These are phyloP conservation scores for Silurus aristotelis DNA, from an alignment of 2,797 vertebrate species.

Conservation along the genomic window DNA sequence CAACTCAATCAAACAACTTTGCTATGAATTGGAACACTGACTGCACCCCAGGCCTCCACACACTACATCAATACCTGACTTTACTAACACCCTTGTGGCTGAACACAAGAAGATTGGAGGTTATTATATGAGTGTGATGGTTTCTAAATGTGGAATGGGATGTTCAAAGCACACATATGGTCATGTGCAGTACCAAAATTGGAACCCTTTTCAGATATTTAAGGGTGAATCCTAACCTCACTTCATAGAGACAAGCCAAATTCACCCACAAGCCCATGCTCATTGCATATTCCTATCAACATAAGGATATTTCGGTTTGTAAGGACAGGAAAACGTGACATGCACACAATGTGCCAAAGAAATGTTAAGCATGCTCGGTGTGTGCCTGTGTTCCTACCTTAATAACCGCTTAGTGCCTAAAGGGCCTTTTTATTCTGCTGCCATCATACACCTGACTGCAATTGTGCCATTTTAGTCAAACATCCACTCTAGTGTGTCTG, in stretches of 20 bases:
- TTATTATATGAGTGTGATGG: too few relatives aligned
- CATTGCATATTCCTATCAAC: not conserved
- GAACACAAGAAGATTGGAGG: too few relatives aligned
- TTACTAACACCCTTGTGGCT: too few relatives aligned
- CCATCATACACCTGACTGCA: slow-evolving; percentile 7
- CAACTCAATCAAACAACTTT: too few relatives aligned
- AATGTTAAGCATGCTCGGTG: not conserved
- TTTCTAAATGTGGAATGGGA: too few relatives aligned
- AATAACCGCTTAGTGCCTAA: slow-evolving; percentile 14
- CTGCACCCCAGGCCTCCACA: too few relatives aligned
- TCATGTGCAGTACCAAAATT: too few relatives aligned
- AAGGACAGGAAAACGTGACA: not conserved
- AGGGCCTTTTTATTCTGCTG: slow-evolving; percentile 1
- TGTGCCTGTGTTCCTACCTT: not conserved
- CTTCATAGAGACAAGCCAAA: not conserved
- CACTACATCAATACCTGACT: too few relatives aligned
- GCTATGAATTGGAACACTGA: too few relatives aligned
- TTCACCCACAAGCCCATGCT: not conserved
- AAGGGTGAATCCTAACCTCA: not conserved
- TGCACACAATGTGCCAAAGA: not conserved
- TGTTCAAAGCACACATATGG: too few relatives aligned
- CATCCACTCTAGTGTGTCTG: not conserved
- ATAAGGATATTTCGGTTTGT: not conserved
- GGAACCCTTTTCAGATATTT: too few relatives aligned
- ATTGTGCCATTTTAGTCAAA: not conserved